Evolutionary conservation across 2,797 vertebrate species (phyloP), one percentile per base, ranked within the genome.

Genomic region (Sorex maritimensis): DNA sequence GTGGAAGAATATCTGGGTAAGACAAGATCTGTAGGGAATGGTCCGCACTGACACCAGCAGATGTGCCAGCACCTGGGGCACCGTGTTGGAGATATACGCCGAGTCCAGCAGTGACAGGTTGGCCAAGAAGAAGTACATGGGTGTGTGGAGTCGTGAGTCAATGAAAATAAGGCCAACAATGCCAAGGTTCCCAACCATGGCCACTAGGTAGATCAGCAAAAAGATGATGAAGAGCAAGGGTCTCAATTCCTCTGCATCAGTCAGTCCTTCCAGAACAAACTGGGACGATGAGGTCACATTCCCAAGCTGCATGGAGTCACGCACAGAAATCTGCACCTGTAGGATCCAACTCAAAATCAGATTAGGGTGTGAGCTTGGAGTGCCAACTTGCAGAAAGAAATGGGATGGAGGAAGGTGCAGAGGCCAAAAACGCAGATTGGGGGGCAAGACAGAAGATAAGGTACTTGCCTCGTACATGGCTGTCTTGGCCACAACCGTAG

Each of bases 101-200:
- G 91, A 23, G 65, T 92, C 87, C 24, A 94, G 83, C 61, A 95
- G 34, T 0, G 92, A 94, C 23, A 96, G 80, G 65, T 78, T 80
- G 68, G 71, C 86, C 14, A 96, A 95, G 85, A 96, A 88, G 49
- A 92, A 95, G 73, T 94, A 88, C 96, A 93, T 88, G 75, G 91
- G 82, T 15, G 85, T 46, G 61, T 77, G 52, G 55, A 94, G 87
- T 58, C 44, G 72, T 80, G 24, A 34, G 72, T 91, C 87, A 15
- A 30, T 10, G 17, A 63, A 2, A 13, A 81, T 80, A 2, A 92
- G 85, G 68, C 75, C 38, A 52, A 30, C 28, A 26, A 95, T 88
- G 34, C 87, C 23, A 38, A 92, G 46, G 82, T 96, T 96, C 81
- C 94, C 91, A 26, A 87, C n/a, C 2, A 93, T n/a, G 19, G 80